Evolutionary conservation across 2,888 invertebrate genomes (phyloP).

Genomic region (Sarcophaga caerulescens): DNA sequence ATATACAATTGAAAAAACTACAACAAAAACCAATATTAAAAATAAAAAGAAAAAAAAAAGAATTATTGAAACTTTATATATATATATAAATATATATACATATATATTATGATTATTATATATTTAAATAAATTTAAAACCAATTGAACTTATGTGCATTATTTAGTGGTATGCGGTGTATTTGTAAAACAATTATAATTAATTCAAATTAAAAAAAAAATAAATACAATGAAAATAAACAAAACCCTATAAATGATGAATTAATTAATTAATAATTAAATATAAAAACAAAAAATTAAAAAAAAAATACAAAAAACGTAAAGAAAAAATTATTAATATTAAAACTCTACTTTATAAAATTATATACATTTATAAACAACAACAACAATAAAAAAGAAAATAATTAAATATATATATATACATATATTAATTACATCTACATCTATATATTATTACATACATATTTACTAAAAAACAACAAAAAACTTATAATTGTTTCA

Average conservation of each 20-base stretch:
- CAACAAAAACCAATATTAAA: not conserved
- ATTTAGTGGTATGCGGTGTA: constrained; percentile 74
- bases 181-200: constrained; percentile 70
- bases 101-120: constrained; percentile 49
- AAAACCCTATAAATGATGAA: constrained; percentile 46
- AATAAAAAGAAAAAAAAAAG: not conserved
- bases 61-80: constrained; percentile 2
- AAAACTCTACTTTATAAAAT: constrained; percentile 54
- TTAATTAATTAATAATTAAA: constrained; percentile 46
- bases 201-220: constrained; percentile 64
- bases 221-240: constrained; percentile 11
- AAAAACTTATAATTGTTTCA: constrained; percentile 53
- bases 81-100: constrained; percentile 43
- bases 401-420: constrained; percentile 26
- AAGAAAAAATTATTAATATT: constrained; percentile 47
- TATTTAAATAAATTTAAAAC: constrained; percentile 68
- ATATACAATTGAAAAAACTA: constrained; percentile 4
- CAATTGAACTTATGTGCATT: constrained; percentile 74
- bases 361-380: constrained; percentile 47
- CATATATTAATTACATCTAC: constrained; percentile 44
- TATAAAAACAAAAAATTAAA: constrained; percentile 13
- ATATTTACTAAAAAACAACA: constrained; percentile 47
- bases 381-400: constrained; percentile 32
- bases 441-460: constrained; percentile 15
- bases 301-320: not conserved